These are phyloP conservation scores for Agrypnia vestita DNA, from an alignment of 1,140 invertebrate species.

Conservation along the genomic window DNA sequence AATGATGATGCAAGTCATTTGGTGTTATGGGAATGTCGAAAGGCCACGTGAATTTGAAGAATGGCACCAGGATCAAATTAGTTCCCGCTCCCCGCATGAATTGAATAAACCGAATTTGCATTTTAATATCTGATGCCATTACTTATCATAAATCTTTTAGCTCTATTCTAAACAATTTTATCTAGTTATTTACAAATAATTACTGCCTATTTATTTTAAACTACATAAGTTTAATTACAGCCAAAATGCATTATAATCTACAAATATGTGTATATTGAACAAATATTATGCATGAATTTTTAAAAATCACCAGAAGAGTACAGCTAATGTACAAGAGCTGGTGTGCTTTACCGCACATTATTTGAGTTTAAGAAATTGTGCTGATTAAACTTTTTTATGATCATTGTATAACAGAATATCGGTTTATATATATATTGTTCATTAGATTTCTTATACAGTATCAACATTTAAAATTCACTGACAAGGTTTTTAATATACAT, in stretches of 20 bases:
- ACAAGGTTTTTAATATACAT: no score
- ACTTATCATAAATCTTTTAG: slow-evolving; percentile 24
- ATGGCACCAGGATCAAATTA: slow-evolving; percentile 50
- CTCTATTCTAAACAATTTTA: slow-evolving; percentile 20
- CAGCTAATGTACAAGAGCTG: not conserved
- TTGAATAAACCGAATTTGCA: not conserved
- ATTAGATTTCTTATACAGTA: no score
- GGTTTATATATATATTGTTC: no score
- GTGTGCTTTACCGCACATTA: not conserved
- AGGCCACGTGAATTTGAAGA: slow-evolving; percentile 57
- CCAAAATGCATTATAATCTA: slow-evolving; percentile 50
- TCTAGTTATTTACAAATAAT: slow-evolving; percentile 33
- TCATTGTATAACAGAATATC: slow-evolving; percentile 9
- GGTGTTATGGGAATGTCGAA: slow-evolving; percentile 60
- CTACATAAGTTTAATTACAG: slow-evolving; percentile 52
- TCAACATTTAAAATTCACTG: no score
- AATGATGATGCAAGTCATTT: slow-evolving; percentile 56
- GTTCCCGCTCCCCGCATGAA: not conserved
- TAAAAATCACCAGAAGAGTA: not conserved
- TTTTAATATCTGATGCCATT: slow-evolving; percentile 31
- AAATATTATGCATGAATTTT: not conserved
- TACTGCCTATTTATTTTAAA: slow-evolving; percentile 19
- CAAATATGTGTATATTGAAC: slow-evolving; percentile 28
- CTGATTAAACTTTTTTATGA: slow-evolving; percentile 8
- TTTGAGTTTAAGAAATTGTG: not conserved